A percentile compares a stretch with the other conserved stretches of the same genome.
These are phyloP conservation scores for Rhopalosiphum maidis DNA, from an alignment of 1,140 invertebrate genomes.

Conservation along the genomic window DNA sequence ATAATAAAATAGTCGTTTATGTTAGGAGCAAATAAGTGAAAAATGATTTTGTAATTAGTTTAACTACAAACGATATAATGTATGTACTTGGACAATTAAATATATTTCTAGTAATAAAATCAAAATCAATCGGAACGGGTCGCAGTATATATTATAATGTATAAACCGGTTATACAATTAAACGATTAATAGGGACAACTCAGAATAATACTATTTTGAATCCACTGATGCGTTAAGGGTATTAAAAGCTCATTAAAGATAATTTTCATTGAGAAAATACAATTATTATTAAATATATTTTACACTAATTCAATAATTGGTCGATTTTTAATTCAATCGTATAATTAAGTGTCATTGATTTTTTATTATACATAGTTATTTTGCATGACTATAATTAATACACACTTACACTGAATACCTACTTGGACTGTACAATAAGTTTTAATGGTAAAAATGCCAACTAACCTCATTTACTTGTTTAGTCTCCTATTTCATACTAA, in stretches of 20 bases:
- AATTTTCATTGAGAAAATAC: background rate
- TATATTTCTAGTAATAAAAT: background rate
- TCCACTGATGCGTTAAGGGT: background rate
- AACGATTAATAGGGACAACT: background rate
- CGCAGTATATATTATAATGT: background rate
- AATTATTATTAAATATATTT: background rate
- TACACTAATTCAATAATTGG: background rate
- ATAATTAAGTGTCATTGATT: background rate
- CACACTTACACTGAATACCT: background rate
- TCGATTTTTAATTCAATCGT: background rate
- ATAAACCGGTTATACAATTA: background rate
- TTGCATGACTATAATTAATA: no score
- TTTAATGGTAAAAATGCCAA: background rate
- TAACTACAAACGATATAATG: background rate
- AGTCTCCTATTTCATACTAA: rapidly evolving
- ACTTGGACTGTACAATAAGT: background rate
- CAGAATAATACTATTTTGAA: background rate
- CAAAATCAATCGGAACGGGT: background rate
- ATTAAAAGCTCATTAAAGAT: background rate
- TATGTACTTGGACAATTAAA: background rate
- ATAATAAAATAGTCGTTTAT: background rate
- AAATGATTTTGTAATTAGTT: background rate
- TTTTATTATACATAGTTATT: background rate
- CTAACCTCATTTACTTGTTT: background rate
- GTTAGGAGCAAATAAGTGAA: background rate